Conservation (phyloP, 1,140 invertebrate genomes). For the Stegodyphus dumicola region DNA sequence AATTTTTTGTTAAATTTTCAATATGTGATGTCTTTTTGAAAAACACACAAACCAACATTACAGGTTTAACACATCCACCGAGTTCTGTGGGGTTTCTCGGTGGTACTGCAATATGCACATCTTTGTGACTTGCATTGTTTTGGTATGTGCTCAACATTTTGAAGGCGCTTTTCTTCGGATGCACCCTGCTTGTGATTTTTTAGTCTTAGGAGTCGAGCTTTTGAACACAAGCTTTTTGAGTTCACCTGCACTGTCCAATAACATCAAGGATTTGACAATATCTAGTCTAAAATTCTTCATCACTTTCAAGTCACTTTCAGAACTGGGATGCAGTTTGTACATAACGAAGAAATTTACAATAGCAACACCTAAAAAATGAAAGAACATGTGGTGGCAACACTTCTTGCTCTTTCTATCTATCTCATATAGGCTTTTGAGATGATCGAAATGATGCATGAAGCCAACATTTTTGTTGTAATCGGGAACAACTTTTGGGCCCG, state of each 20-base stretch:
- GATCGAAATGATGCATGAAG: constrained; percentile 22
- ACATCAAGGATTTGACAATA: not conserved
- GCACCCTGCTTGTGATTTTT: not conserved
- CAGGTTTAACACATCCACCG: not conserved
- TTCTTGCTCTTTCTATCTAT: constrained; percentile 12
- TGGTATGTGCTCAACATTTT: not conserved
- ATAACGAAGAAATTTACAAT: constrained; percentile 6
- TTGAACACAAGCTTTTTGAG: constrained; percentile 2
- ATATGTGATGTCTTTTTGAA: not conserved
- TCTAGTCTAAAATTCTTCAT: constrained; percentile 1
- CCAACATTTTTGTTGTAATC: constrained; percentile 13
- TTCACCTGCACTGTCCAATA: not conserved
- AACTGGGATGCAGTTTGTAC: not conserved
- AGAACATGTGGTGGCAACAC: not conserved
- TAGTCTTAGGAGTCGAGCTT: not conserved
- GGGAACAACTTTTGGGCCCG: not conserved
- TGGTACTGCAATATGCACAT: constrained; percentile 10
- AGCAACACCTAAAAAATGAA: constrained; percentile 15
- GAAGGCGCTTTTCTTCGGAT: not conserved
- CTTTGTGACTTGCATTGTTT: constrained; percentile 9
- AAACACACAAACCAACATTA: constrained; percentile 5
- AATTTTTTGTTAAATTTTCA: no score
- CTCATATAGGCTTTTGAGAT: constrained; percentile 19
- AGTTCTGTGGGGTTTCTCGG: not conserved
- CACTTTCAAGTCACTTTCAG: not conserved